Evolutionary conservation across 2,113 vertebrate genomes (phyloP).

Genomic region (Nycticebus coucang): DNA sequence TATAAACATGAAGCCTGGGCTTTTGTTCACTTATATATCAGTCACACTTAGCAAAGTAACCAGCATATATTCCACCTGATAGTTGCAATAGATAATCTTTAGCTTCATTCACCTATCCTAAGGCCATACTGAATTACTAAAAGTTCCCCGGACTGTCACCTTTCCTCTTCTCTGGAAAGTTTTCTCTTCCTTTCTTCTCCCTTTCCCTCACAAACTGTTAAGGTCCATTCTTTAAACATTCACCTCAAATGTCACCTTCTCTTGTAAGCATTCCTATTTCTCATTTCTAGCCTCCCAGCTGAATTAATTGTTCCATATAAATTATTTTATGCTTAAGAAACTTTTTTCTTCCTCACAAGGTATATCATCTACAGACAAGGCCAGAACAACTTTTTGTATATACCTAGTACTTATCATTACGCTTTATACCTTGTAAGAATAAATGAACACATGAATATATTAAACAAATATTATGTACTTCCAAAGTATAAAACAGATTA

Average conservation of each 20-base stretch:
- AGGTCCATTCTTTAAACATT: not conserved
- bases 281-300: not conserved
- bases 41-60: not conserved
- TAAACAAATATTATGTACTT: not conserved
- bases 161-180: not conserved
- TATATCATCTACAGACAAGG: not conserved
- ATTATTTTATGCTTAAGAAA: not conserved
- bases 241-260: not conserved
- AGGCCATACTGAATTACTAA: not conserved
- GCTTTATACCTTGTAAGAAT: not conserved
- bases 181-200: not conserved
- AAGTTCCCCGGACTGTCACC: not conserved
- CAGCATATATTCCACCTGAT: not conserved
- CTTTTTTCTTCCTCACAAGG: not conserved
- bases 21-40: not conserved
- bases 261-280: conserved; percentile 14
- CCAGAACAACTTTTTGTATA: not conserved
- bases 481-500: conserved; percentile 5
- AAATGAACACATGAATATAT: not conserved
- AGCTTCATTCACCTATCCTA: not conserved
- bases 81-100: not conserved
- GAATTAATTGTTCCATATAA: not conserved
- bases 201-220: not conserved
- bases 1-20: not conserved
- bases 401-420: not conserved